Conservation (phyloP, 2,888 invertebrate genomes). For the Machimus rusticus region DNA sequence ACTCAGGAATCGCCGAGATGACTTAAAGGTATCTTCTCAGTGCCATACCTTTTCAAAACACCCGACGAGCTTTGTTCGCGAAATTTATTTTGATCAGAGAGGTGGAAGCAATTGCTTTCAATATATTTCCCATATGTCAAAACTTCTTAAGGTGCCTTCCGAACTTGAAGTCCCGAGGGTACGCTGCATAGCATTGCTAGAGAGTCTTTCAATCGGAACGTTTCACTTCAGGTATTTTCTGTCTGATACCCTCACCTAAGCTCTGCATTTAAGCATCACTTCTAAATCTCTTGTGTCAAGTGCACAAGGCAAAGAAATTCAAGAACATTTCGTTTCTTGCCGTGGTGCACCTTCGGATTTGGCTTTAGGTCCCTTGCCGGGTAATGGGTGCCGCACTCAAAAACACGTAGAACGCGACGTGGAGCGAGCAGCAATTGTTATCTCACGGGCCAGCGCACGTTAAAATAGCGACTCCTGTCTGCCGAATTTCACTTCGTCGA, state of each 20-base stretch:
- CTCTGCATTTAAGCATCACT: constrained; percentile 31
- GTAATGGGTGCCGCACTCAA: background rate
- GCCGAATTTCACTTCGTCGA: background rate
- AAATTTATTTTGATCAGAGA: background rate
- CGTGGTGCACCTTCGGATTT: background rate
- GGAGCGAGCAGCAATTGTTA: background rate
- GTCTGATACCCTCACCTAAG: constrained; percentile 20
- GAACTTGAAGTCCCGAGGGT: background rate
- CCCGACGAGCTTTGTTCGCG: background rate
- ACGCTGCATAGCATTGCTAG: background rate
- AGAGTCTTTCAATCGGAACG: constrained; percentile 15
- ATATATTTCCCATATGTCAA: background rate
- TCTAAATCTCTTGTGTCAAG: constrained; percentile 31
- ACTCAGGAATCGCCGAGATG: background rate
- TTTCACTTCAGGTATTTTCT: constrained; percentile 18
- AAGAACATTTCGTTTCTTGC: background rate
- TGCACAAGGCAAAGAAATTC: constrained; percentile 14
- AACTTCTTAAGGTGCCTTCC: constrained; percentile 9
- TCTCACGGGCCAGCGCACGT: background rate
- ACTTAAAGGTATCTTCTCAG: background rate
- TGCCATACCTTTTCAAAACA: background rate
- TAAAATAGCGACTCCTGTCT: background rate
- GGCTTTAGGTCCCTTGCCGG: background rate
- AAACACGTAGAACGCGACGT: background rate
- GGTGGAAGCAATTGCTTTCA: background rate